Evolutionary conservation across 2,888 invertebrate species (phyloP).

Genomic region (Hylaea fasciaria): DNA sequence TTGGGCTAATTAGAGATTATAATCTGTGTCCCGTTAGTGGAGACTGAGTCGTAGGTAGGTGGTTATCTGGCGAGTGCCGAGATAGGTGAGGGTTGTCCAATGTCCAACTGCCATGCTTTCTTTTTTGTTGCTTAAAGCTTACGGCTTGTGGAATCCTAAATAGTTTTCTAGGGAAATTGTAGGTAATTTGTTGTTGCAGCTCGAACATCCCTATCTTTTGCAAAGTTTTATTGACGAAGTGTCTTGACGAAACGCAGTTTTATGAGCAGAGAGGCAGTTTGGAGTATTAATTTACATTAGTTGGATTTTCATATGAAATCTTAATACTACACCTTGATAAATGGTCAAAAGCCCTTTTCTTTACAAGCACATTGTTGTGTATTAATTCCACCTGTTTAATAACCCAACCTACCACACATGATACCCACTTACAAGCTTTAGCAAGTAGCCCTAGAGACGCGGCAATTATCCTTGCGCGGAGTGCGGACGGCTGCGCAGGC

Average conservation of each 20-base stretch:
- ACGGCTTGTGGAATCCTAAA: no score
- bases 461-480: constrained; percentile 72
- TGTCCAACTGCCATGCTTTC: constrained; percentile 10
- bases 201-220: no score
- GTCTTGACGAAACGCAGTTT: no score
- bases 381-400: not conserved
- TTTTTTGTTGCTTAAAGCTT: not conserved
- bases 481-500: constrained; percentile 61
- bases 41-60: constrained; percentile 47
- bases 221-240: no score
- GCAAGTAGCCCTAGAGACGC: constrained; percentile 36
- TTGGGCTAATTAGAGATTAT: constrained; percentile 72
- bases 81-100: constrained; percentile 25
- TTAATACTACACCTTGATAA: no score
- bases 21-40: constrained; percentile 73
- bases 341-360: no score
- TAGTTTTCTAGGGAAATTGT: no score
- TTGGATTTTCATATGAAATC: no score
- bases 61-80: constrained; percentile 28
- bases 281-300: no score
- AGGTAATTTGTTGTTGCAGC: no score
- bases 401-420: no score
- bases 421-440: not conserved
- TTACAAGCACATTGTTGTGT: not conserved
- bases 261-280: no score